Evolutionary conservation across 2,888 invertebrate species (phyloP), one percentile per base, ranked within the genome.

Genomic region (Amphiduros pacificus): DNA sequence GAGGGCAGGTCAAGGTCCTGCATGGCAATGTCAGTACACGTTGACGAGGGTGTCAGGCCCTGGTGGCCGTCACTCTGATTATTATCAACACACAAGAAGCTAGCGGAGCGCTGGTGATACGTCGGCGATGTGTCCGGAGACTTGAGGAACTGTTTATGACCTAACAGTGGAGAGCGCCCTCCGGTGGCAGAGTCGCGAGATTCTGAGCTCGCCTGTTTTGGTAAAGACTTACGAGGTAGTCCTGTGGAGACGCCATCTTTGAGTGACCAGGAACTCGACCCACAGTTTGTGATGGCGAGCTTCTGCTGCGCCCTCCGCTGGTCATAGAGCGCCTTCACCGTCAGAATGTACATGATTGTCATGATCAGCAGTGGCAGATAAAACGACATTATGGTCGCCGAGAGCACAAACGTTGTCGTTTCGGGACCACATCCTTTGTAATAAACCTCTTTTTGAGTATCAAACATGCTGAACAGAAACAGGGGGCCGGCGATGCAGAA

Each of bases 351-450:
- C 64, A 69, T 73, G 55, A 71, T 62, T 11, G 68, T 69, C 73
- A 73, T 73, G 55, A 73, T 73, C 26, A 72, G 61, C 44, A 73
- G 62, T 5, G 73, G 73, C 32, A 74, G 57, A 53, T 71, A 69
- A 61, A 73, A 73, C 2, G 73, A 70, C 4, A 65, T 67, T 22
- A 69, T 68, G 11, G 71, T 70, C 3, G 73, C 68, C 14, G 71
- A 69, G 28, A 73, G 60, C 32, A 73, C 68, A 56, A 73, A 73
- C 20, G 63, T 59, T 9, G 71, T 64, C 44, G 66, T 71, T 51
- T 74, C 69, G 3, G 73, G 73, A n/a, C 73, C 73, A 55, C 73
- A 73, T 24, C 73, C 73, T 60, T 73, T 70, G 60, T 63, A 71
- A 28, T 62, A 65, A 20, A 28, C 57, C 26, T 51, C 48, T 44